These are phyloP conservation scores for Garrulus glandarius DNA, from an alignment of 2,797 vertebrate genomes.

Conservation along the genomic window DNA sequence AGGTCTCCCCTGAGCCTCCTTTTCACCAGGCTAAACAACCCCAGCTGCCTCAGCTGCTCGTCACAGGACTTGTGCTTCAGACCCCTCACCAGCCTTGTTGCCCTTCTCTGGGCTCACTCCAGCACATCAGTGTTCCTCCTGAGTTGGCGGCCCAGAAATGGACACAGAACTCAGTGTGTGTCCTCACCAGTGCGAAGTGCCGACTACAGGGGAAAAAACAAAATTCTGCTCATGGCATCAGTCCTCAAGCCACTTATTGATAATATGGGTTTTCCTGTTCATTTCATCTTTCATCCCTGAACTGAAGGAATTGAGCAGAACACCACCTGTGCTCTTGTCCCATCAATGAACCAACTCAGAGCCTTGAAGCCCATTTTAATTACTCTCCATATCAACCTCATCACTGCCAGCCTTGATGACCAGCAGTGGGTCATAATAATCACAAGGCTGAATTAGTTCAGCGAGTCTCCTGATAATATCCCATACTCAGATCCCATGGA, in stretches of 20 bases:
- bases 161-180: neutral
- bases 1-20: no score
- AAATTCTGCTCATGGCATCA: neutral
- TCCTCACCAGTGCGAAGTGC: neutral
- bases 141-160: neutral
- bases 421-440: neutral
- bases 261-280: neutral
- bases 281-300: neutral
- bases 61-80: neutral
- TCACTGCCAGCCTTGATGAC: neutral
- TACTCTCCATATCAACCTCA: neutral
- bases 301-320: neutral
- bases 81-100: neutral
- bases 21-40: neutral
- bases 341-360: no score
- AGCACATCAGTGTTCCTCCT: neutral
- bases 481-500: neutral
- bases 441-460: neutral
- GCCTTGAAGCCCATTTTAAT: neutral
- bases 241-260: neutral
- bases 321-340: neutral
- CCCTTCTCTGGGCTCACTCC: neutral
- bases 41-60: neutral
- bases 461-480: neutral
- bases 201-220: accelerated